Evolutionary conservation across 30 jellyfish, hydroid and myxozoan species (phyloP), one percentile per base, ranked within the genome.

Genomic region (Pelagia noctiluca): DNA sequence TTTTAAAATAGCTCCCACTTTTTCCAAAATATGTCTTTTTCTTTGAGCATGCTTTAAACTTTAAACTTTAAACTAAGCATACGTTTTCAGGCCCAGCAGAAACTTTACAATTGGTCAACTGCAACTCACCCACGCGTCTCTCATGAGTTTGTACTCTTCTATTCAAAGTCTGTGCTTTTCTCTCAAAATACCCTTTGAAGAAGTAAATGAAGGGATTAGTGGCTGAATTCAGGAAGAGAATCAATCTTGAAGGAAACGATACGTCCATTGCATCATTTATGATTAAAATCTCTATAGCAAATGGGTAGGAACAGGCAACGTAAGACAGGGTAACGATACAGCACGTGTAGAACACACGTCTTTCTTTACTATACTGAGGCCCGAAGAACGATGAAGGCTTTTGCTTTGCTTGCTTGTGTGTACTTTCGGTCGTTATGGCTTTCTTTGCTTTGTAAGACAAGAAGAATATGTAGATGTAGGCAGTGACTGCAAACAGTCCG

Each of bases 201-300:
- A 82, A 82, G 50, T 82, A 82, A n/a, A 82, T 83, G 80, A 71
- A 8, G 1, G 92, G 92, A 52, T 82, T 82, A 54, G 62, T 50
- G 3, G 61, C 53, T n/a, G 92, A 82, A 33, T 82, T 82, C 13
- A 42, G 0, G 48, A 82, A 48, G 54, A 82, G 49, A 28, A 53
- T 12, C 4, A 82, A 21, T 61, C 62, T 61, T 28, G 71, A 68
- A 12, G 42, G 34, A 3, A 63, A 31, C 12, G 92, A 82, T 0
- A 82, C 23, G 0, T 79, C 52, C 1, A 50, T 35, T 12, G 30
- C 32, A 42, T 49, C 18, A 24, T 38, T 28, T 30, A 63, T 29
- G 7, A 37, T 19, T 63, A 82, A 47, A 37, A 70, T 28, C 19
- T 82, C 84, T 35, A 82, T 50, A 1, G 86, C 54, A 42, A 82